These are phyloP conservation scores for Drosophila flavopinicola DNA, from an alignment of 2,888 invertebrate genomes.

Conservation along the genomic window DNA sequence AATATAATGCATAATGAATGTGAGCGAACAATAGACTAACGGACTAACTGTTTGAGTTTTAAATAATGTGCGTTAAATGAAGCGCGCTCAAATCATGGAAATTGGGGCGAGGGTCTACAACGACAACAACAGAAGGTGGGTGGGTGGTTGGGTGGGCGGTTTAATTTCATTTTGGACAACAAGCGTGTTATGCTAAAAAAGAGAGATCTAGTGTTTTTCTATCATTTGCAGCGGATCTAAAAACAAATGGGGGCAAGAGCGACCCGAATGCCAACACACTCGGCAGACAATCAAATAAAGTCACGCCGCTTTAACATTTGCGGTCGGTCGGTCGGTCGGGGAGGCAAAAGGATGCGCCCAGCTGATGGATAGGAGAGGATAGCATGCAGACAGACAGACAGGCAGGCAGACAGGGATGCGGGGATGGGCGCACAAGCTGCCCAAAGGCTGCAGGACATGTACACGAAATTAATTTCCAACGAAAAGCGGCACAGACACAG, in stretches of 20 bases:
- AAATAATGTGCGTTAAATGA: too few relatives aligned
- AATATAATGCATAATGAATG: too few relatives aligned
- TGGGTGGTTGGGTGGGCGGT: conserved; percentile 36
- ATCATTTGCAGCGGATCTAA: conserved; percentile 58
- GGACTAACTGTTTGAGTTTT: too few relatives aligned
- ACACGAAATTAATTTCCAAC: conserved; percentile 77
- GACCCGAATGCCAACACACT: conserved; percentile 35
- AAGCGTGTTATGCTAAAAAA: conserved; percentile 67
- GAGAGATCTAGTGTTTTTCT: conserved; percentile 70
- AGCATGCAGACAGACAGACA: conserved; percentile 35
- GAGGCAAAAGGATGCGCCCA: conserved; percentile 1
- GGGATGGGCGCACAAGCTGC: conserved; percentile 45
- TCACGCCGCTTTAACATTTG: conserved; percentile 78
- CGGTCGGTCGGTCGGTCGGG: conserved; percentile 44
- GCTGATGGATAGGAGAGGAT: not conserved
- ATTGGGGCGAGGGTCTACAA: conserved; percentile 1
- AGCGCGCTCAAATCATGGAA: conserved; percentile 34
- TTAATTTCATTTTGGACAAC: conserved; percentile 67
- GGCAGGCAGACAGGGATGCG: conserved; percentile 5
- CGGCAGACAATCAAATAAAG: conserved; percentile 73
- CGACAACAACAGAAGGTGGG: conserved; percentile 1
- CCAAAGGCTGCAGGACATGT: conserved; percentile 76
- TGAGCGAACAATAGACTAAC: too few relatives aligned
- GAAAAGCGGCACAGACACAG: conserved; percentile 36
- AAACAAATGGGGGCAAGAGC: conserved; percentile 43